These are phyloP conservation scores for Cerastoderma edule DNA, from an alignment of 2,888 invertebrate genomes.

Conservation along the genomic window DNA sequence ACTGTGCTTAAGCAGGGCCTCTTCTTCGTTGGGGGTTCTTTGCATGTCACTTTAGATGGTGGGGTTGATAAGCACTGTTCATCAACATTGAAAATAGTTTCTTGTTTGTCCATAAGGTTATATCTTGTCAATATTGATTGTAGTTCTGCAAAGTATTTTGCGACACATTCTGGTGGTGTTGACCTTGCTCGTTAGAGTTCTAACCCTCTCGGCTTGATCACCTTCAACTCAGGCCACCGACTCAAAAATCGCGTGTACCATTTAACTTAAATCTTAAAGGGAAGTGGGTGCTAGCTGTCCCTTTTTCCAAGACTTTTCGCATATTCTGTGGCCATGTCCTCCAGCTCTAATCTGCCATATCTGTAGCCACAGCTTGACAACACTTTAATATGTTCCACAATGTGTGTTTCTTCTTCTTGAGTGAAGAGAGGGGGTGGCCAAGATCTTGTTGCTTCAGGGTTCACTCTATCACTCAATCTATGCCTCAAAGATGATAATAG, in stretches of 20 bases:
- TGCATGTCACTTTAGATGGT: conserved; percentile 2
- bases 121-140: conserved; percentile 30
- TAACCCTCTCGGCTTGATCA: conserved; percentile 18
- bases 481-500: conserved; percentile 37
- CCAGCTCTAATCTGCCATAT: conserved; percentile 16
- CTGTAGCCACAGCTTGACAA: conserved; percentile 32
- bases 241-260: conserved; percentile 25
- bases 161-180: conserved; percentile 22
- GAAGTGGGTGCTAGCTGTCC: conserved; percentile 14
- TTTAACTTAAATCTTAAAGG: too few species aligned
- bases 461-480: conserved; percentile 26
- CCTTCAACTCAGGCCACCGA: conserved; percentile 25
- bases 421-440: conserved; percentile 16
- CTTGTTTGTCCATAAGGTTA: conserved; percentile 25
- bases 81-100: conserved; percentile 39
- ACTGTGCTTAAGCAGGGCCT: background rate
- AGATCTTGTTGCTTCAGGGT: conserved; percentile 22
- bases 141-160: conserved; percentile 27
- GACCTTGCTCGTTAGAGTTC: conserved; percentile 31
- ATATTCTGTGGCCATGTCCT: conserved; percentile 17
- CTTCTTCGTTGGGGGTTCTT: background rate
- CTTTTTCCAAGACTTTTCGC: conserved; percentile 20
- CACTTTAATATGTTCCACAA: conserved; percentile 29
- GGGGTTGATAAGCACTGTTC: conserved; percentile 31
- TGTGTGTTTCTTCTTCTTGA: conserved; percentile 14